These are phyloP conservation scores for Ciconia stormi DNA, from an alignment of 2,113 vertebrate genomes.

Conservation along the genomic window DNA sequence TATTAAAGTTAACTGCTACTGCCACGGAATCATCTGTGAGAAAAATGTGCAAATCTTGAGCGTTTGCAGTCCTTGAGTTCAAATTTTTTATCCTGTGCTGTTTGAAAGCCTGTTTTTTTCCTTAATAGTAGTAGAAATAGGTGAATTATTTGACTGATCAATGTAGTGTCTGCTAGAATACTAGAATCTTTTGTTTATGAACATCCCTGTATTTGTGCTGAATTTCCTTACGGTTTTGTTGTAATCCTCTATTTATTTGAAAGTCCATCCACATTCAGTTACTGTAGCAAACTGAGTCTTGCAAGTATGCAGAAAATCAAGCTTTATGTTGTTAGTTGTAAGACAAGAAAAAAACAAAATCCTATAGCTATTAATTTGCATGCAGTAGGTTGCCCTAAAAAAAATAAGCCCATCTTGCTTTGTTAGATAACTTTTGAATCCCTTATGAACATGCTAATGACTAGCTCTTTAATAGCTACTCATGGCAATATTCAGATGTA, in stretches of 20 bases:
- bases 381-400: background rate
- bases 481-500: background rate
- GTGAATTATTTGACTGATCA: background rate
- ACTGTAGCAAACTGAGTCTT: background rate
- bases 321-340: background rate
- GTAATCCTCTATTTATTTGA: background rate
- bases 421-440: background rate
- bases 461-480: background rate
- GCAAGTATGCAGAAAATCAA: background rate
- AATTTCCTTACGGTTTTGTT: background rate
- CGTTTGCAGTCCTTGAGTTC: background rate
- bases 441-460: background rate
- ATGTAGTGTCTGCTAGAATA: background rate
- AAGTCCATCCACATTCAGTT: background rate
- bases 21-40: background rate
- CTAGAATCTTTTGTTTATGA: background rate
- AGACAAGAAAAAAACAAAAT: background rate
- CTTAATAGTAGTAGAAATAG: background rate
- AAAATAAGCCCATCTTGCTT: background rate
- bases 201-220: background rate
- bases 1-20: constrained; percentile 26
- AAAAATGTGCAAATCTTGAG: background rate
- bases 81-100: background rate
- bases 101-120: background rate
- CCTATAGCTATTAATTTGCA: background rate